Conservation (phyloP, 2,797 vertebrate genomes). For the Gallinago solitaria region DNA sequence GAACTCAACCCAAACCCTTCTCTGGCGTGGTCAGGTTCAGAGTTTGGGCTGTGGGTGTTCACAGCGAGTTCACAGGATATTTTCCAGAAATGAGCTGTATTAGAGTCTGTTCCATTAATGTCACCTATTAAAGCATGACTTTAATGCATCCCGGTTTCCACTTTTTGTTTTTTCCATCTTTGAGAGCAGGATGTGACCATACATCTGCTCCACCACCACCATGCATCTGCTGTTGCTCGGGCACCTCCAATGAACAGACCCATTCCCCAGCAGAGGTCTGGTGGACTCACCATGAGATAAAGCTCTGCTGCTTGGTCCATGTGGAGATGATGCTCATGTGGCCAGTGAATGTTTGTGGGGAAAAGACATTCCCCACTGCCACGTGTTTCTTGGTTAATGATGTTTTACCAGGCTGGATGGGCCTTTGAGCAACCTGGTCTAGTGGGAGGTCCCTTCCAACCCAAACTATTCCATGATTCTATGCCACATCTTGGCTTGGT, state of each 20-base stretch:
- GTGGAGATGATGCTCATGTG: rapidly evolving
- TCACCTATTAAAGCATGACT: constrained; percentile 67
- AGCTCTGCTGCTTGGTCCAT: background rate
- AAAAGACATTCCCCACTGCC: background rate
- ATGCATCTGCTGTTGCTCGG: background rate
- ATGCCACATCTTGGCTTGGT: background rate
- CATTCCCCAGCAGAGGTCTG: background rate
- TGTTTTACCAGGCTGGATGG: too few species aligned
- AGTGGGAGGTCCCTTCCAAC: too few species aligned
- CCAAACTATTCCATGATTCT: too few species aligned
- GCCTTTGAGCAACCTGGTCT: too few species aligned
- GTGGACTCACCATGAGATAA: background rate
- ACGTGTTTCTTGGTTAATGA: background rate
- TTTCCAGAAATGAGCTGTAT: constrained; percentile 22
- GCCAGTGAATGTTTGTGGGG: background rate
- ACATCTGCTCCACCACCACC: background rate
- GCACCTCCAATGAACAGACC: rapidly evolving
- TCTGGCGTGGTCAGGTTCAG: background rate
- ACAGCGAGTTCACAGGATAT: background rate
- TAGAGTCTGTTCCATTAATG: background rate
- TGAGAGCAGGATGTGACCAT: background rate
- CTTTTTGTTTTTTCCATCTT: background rate
- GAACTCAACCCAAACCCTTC: background rate
- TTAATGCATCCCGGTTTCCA: background rate
- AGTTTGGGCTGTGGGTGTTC: background rate